Evolutionary conservation across 2,113 vertebrate genomes (phyloP), one percentile per base, ranked within the genome.

Genomic region (Rhipidura dahli): DNA sequence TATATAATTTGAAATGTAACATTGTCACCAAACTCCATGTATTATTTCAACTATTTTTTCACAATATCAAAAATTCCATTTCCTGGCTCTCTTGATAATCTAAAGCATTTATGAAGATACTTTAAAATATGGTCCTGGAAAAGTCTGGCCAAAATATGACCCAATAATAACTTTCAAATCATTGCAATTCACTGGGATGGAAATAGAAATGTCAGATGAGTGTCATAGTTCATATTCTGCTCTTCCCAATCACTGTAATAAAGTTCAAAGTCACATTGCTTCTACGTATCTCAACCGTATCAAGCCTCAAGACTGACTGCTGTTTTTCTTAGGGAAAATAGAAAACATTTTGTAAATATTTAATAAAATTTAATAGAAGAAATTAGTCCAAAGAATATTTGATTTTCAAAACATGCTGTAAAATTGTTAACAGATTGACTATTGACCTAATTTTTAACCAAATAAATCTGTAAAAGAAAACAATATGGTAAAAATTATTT

Each of bases 71-170:
- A 87, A 91, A 89, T 86, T 69, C 27, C 1, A 72, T 87, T 93
- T 91, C n/a, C 44, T 68, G 53, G 5, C 14, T 54, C 22, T 83
- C 45, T 35, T 12, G 2, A 42, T 51, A 76, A 64, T 60, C 21
- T 56, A 63, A 89, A 86, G 33, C 57, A 72, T 83, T 86, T 90
- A 85, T 85, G 37, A 92, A 71, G 47, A 78, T 23, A 63, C 47
- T 79, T 78, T 78, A 42, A 90, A 86, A 90, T 88, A 68, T 39
- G 17, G 20, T 63, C 37, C 18, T 90, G 26, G 13, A 70, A 53
- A 28, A 79, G 4, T 75, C 68, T 81, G 33, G 78, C 45, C 59
- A 89, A 72, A 76, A 72, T 71, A 79, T 51, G 44, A 72, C 33
- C 35, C 27, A 83, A 54, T 69, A 72, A 68, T 91, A 64, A 69